Base-by-base conservation (phyloP, 1,140 invertebrate genomes). In the Saccostrea echinata region DNA sequence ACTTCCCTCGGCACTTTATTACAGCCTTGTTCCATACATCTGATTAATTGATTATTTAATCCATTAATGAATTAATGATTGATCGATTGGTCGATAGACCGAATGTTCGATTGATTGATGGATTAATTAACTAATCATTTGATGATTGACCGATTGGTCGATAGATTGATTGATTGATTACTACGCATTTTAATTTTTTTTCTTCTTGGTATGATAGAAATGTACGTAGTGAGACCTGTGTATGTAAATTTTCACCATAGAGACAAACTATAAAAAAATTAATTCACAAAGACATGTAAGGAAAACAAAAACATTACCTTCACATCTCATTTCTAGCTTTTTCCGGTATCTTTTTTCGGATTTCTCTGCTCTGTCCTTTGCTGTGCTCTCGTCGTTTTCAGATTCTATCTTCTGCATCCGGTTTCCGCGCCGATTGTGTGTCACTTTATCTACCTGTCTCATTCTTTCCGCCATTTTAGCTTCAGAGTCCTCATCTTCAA, bases 241-340 rank as follows among this genome's bases (percentile, higher is more conserved):
- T n/a, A n/a, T n/a, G n/a, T n/a, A 43, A 43, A 43, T 8, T 8
- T 8, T 43, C 4, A 43, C 43, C 9, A 43, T 6, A 43, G 43
- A 43, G 43, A 43, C 43, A 43, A 43, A 8, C 9, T 4, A 43
- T 9, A 43, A 43, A 43, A 43, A 43, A 43, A 8, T 43, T 6
- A 8, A 8, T 43, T 43, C 4, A 43, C 43, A 43, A 43, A 43
- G 6, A 43, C 4, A 0, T 43, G 43, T 43, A 43, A 4, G 9
- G 43, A 43, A 43, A 43, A 3, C 43, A 43, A 81, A 81, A 71
- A 81, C 81, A 71, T 68, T 52, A 89, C 90, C 91, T 89, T 94
- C 89, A 88, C 93, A 94, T n/a, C 92, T 90, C 24, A 92, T 92
- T 52, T 93, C 92, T 51, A 92, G 57, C 82, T 93, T 94, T 76